Conservation (phyloP, 2,888 invertebrate genomes). For the Nipponacmea schrenckii region DNA sequence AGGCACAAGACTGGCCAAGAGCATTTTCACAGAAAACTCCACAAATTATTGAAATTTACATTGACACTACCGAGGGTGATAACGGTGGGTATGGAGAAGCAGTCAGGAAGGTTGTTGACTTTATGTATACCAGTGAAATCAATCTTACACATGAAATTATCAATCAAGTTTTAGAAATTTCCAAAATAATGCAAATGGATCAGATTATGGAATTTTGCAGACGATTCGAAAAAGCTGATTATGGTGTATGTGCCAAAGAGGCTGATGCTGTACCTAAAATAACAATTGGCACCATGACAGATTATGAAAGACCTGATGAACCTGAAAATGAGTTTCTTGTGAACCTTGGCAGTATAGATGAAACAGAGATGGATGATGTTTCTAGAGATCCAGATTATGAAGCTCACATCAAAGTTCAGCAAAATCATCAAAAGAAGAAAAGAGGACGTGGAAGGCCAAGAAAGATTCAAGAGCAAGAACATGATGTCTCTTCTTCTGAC, state of each 20-base stretch:
- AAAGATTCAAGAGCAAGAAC: constrained; percentile 25
- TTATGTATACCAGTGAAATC: constrained; percentile 61
- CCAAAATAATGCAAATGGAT: constrained; percentile 62
- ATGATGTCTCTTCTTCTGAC: constrained; percentile 24
- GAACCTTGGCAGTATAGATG: constrained; percentile 1
- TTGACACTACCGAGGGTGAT: constrained; percentile 53
- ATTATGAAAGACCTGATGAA: constrained; percentile 8
- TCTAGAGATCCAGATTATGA: constrained; percentile 4
- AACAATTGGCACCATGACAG: constrained; percentile 13
- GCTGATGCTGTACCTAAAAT: neutral
- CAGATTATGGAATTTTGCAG: constrained; percentile 45
- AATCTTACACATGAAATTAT: constrained; percentile 42
- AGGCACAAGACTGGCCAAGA: constrained; percentile 58
- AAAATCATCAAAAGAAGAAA: neutral
- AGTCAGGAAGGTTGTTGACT: constrained; percentile 59
- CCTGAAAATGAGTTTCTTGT: constrained; percentile 17
- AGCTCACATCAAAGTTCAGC: neutral
- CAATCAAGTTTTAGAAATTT: constrained; percentile 57
- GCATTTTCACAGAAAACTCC: constrained; percentile 61
- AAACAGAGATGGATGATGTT: neutral
- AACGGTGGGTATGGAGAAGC: constrained; percentile 52
- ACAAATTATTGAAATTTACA: constrained; percentile 65
- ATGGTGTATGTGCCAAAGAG: constrained; percentile 5
- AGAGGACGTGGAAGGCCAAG: constrained; percentile 30
- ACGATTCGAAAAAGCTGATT: constrained; percentile 28